phyloP scores from a whole-genome alignment of 2,888 invertebrate genomes.

The Alloplasta piceator region DNA sequence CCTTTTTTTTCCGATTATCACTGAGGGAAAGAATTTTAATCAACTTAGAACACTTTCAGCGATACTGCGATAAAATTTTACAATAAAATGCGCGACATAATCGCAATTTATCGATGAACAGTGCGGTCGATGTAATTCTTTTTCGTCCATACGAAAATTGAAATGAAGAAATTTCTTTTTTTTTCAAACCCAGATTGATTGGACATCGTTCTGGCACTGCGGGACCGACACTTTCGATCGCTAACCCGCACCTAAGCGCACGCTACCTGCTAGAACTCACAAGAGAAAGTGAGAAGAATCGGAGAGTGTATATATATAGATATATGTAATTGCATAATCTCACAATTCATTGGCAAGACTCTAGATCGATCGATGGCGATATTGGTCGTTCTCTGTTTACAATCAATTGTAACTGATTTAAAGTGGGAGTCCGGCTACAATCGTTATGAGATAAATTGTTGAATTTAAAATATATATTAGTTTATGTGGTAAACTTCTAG shows the following conservation, averaged over 20 bases:
- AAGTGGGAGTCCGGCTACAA: too few relatives aligned
- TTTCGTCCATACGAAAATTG: constrained; percentile 5
- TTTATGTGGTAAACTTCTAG: too few relatives aligned
- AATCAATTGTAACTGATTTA: too few relatives aligned
- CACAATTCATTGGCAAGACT: constrained; percentile 55
- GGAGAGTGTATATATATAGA: not conserved
- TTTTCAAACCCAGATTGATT: constrained; percentile 43
- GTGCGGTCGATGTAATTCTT: too few relatives aligned
- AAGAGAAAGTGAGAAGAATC: constrained; percentile 73
- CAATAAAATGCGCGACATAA: not conserved
- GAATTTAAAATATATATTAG: too few relatives aligned
- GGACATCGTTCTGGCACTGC: constrained; percentile 51
- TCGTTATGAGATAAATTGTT: too few relatives aligned
- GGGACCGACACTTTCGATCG: constrained; percentile 71
- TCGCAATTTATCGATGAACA: not conserved
- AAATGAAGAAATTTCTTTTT: constrained; percentile 1
- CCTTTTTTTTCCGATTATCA: not conserved
- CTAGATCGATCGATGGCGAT: constrained; percentile 34
- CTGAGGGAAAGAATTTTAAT: too few relatives aligned
- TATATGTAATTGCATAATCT: constrained; percentile 60
- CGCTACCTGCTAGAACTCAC: constrained; percentile 42
- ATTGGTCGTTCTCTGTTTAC: constrained; percentile 19
- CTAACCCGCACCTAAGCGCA: constrained; percentile 38
- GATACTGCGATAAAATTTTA: not conserved
- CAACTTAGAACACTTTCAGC: too few relatives aligned